Evolutionary conservation across 2,113 vertebrate genomes (phyloP), one percentile per base, ranked within the genome.

Genomic region (Sphyrna mokarran): DNA sequence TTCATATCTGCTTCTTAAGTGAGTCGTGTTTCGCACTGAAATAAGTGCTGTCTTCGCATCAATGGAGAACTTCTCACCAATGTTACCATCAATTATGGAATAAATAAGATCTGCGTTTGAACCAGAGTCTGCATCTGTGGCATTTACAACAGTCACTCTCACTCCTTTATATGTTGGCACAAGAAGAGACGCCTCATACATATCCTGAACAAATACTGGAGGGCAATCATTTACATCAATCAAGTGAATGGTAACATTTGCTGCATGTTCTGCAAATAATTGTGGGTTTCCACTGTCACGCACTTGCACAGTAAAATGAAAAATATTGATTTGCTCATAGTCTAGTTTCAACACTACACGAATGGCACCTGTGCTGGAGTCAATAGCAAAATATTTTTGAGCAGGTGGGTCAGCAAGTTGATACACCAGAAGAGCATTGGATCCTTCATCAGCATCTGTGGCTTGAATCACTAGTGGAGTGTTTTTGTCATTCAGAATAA

Each of bases 21-120:
- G 99, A 83, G 98, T 98, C 95, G 98, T 98, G 96, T 99, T 99
- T 96, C 99, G 98, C 87, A 99, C 97, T 13, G 97, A 98, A 96
- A 99, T 97, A 13, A 98, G 96, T 11, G 98, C 99, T 16, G 97
- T 98, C 89, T 96, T 97, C 1, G 97, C 96, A 96, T 99, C 98
- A 80, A 99, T 97, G 94, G 96, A 97, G 96, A 99, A 99, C 97
- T 99, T 99, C 96, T 99, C 99, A 63, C 99, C 99, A 18, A 99
- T 99, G 96, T 99, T 99, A 89, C 99, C 99, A 96, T 99, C 99
- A 0, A 98, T 98, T 96, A 99, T 98, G 87, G 98, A 98, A 97
- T 98, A 99, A 83, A 99, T 97, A 14, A 99, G 97, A 96, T 98
- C 98, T 14, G 99, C 98, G 96, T 99, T 99, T 0, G 98, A 96